phyloP scores from a whole-genome alignment of 2,113 vertebrate genomes.

The Hystrix cristata region DNA sequence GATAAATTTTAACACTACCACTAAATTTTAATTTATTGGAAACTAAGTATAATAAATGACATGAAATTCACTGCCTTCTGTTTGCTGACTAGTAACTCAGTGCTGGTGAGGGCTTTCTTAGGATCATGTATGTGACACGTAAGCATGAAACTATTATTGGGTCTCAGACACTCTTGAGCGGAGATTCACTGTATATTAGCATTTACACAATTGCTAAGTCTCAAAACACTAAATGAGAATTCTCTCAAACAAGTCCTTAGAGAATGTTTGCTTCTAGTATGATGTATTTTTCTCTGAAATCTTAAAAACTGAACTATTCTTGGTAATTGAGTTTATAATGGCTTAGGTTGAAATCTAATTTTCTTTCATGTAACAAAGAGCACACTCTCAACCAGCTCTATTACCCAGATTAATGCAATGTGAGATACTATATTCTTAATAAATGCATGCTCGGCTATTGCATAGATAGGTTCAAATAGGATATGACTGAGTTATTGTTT shows the following conservation, averaged over 20 bases:
- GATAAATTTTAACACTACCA: conserved; percentile 61
- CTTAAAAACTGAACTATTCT: conserved; percentile 63
- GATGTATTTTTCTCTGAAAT: conserved; percentile 72
- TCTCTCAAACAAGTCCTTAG: conserved; percentile 69
- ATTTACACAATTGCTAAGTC: conserved; percentile 73
- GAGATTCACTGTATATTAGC: conserved; percentile 49
- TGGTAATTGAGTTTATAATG: conserved; percentile 69
- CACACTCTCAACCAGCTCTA: neutral
- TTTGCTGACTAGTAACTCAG: conserved; percentile 69
- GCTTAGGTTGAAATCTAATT: conserved; percentile 57
- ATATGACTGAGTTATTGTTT: conserved; percentile 63
- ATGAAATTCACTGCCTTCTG: conserved; percentile 54
- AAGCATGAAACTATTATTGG: conserved; percentile 63
- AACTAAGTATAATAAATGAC: conserved; percentile 56
- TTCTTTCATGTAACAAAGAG: conserved; percentile 36
- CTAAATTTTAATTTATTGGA: conserved; percentile 77
- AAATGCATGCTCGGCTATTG: conserved; percentile 16
- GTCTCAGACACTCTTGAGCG: conserved; percentile 54
- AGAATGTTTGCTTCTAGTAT: conserved; percentile 73
- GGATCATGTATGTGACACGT: conserved; percentile 63
- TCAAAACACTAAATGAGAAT: conserved; percentile 77
- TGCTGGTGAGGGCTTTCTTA: conserved; percentile 35
- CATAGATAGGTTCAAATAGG: conserved; percentile 48
- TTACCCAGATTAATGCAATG: conserved; percentile 59
- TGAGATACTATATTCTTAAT: conserved; percentile 65